phyloP scores from a whole-genome alignment of 1,140 invertebrate species.

The Magallana gigas region DNA sequence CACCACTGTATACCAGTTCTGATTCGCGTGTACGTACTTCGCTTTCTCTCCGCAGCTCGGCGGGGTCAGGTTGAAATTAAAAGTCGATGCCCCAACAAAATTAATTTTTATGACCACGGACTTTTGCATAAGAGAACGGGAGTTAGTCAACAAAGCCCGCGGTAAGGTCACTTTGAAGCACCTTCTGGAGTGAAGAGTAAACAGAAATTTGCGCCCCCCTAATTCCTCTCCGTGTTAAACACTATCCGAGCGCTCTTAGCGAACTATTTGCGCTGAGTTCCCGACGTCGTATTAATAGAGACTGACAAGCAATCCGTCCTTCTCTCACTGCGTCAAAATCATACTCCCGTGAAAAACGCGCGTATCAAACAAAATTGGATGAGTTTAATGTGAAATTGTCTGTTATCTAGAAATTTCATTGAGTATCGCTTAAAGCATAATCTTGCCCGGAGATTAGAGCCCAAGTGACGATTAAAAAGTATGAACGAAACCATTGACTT shows the following conservation, averaged over 20 bases:
- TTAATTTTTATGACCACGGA: conserved; percentile 10
- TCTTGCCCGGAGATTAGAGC: background rate
- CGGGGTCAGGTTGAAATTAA: background rate
- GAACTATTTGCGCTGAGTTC: background rate
- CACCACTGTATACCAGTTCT: no score
- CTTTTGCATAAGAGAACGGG: background rate
- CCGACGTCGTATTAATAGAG: conserved; percentile 8
- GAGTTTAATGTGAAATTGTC: conserved; percentile 12
- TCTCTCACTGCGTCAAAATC: background rate
- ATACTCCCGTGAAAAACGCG: background rate
- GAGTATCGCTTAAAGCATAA: background rate
- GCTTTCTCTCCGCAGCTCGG: conserved; percentile 20
- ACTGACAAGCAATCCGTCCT: background rate
- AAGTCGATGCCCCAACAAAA: background rate
- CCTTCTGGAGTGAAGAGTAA: background rate
- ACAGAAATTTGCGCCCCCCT: background rate
- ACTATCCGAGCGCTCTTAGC: conserved; percentile 16
- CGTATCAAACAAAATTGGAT: conserved; percentile 6
- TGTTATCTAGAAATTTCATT: conserved; percentile 21
- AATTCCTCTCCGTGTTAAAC: background rate
- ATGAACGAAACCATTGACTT: conserved; percentile 6
- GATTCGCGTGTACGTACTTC: no score
- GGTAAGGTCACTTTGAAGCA: background rate
- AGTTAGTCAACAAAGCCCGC: background rate
- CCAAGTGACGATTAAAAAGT: background rate